A percentile compares a stretch with the other conserved stretches of the same genome.
phyloP scores from a whole-genome alignment of 2,113 vertebrate species.

The Cathartes aura region DNA sequence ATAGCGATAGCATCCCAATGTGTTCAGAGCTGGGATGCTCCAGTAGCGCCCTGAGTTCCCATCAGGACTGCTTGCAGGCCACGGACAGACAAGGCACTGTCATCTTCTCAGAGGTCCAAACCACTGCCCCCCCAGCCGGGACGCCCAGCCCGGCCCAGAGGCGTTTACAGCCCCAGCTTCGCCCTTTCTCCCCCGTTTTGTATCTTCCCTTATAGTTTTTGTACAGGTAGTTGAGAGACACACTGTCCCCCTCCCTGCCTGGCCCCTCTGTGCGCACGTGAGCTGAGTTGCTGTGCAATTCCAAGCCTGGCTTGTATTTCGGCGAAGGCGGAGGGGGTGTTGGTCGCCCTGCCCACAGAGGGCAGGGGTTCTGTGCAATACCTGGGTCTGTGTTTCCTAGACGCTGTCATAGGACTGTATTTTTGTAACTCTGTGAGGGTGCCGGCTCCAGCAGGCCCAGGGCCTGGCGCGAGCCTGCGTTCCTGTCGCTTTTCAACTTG shows the following conservation, averaged over 20 bases:
- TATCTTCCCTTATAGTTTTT: conserved; percentile 19
- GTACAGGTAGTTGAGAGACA: conserved; percentile 73
- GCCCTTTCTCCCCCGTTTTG: not conserved
- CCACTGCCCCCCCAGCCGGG: not conserved
- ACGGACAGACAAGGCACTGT: not conserved
- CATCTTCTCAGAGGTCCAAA: not conserved
- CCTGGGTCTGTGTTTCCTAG: conserved; percentile 61
- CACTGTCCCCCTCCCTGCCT: conserved; percentile 42
- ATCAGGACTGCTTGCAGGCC: not conserved
- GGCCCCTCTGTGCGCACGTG: not conserved
- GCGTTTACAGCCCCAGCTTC: conserved; percentile 15
- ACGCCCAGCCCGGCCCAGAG: not conserved
- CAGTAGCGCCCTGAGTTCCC: not conserved
- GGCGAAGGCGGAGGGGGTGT: conserved; percentile 2
- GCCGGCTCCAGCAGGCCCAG: not conserved
- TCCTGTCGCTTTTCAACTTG: conserved; percentile 42
- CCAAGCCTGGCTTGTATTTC: conserved; percentile 49
- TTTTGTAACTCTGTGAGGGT: conserved; percentile 65
- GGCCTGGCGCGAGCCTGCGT: not conserved
- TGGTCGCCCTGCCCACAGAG: not conserved
- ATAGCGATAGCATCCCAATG: not conserved
- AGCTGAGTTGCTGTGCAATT: conserved; percentile 76
- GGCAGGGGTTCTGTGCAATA: conserved; percentile 69
- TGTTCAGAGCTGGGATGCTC: not conserved
- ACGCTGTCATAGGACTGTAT: conserved; percentile 55